A percentile compares a stretch with the other conserved stretches of the same genome.
phyloP scores from a whole-genome alignment of 1,140 invertebrate genomes.

The Drosophila carrolli region DNA sequence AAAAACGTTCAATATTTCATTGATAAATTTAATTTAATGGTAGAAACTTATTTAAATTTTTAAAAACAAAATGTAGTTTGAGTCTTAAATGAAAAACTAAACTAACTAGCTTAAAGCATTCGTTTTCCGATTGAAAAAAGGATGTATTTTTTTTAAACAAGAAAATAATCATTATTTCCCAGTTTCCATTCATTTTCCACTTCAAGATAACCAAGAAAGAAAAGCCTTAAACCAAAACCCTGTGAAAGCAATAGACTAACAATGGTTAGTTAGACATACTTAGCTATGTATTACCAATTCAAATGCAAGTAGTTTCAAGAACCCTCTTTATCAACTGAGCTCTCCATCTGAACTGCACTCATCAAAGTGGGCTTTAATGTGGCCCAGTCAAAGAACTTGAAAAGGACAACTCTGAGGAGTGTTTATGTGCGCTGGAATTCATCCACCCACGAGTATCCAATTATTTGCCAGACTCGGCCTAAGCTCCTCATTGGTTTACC shows the following conservation, averaged over 20 bases:
- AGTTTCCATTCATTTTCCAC: too few species aligned
- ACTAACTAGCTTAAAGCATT: too few species aligned
- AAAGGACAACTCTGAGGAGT: conserved; percentile 36
- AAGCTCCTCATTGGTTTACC: conserved; percentile 51
- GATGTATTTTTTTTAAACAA: too few species aligned
- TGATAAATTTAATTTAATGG: too few species aligned
- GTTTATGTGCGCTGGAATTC: conserved; percentile 39
- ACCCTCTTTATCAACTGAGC: not conserved
- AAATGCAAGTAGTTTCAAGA: conserved; percentile 19
- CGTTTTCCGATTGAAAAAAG: too few species aligned
- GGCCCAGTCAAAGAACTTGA: conserved; percentile 39
- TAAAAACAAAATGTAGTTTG: too few species aligned
- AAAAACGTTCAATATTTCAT: too few species aligned
- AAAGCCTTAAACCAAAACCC: too few species aligned
- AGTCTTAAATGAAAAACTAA: too few species aligned
- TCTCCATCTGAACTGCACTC: conserved; percentile 19
- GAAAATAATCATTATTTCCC: too few species aligned
- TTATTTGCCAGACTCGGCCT: conserved; percentile 45
- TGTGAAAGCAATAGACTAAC: not conserved
- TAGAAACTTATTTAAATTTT: too few species aligned
- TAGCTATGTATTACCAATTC: conserved; percentile 12
- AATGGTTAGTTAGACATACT: conserved; percentile 3
- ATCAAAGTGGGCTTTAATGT: conserved; percentile 35
- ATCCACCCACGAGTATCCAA: conserved; percentile 40
- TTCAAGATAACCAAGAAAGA: too few species aligned